Evolutionary conservation across 2,797 vertebrate species (phyloP), one percentile per base, ranked within the genome.

Genomic region (Hozukius guyotensis): DNA sequence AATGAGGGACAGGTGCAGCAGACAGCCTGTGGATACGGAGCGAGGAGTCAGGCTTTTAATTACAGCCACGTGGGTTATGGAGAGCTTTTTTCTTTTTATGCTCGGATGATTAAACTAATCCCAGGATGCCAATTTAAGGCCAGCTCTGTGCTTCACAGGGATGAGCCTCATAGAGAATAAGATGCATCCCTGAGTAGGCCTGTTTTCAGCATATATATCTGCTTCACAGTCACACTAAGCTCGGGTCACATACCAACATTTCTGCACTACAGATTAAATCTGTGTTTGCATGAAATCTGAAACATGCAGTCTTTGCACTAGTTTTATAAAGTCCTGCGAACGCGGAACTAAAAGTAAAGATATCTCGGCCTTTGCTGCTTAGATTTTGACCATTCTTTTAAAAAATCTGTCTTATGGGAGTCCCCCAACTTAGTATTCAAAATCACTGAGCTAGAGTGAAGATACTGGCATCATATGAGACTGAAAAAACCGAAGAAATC

Each of bases 1-100:
- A 87, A 83, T 49, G 85, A 92, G 82, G 78, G 90, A 90, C 93
- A 94, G 93, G 93, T 94, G 92, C 93, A 87, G 90, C 82, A 78
- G 83, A 82, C 87, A 82, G 87, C 89, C 90, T 62, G 85, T 81
- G 90, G 89, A 80, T 55, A 86, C 55, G 18, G 65, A 89, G 88
- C 69, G 36, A 86, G 57, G 75, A 91, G 73, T 86, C 79, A 18
- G 83, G 25, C 86, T 91, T 91, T 94, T 94, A 92, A 94, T 93
- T 91, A 93, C 92, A 86, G 87, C 83, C 79, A 78, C 68, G 75
- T 76, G 86, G 86, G 76, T 83, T 56, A 84, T 76, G 77, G 77
- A 85, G 88, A 52, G 55, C 76, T 36, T 64, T 69, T 36, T 64
- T n/a, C n/a, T 87, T 76, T 81, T 76, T 62, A 77, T 77, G 75